Conservation (phyloP, 2,888 invertebrate genomes). For the Hyppa rectilinea region DNA sequence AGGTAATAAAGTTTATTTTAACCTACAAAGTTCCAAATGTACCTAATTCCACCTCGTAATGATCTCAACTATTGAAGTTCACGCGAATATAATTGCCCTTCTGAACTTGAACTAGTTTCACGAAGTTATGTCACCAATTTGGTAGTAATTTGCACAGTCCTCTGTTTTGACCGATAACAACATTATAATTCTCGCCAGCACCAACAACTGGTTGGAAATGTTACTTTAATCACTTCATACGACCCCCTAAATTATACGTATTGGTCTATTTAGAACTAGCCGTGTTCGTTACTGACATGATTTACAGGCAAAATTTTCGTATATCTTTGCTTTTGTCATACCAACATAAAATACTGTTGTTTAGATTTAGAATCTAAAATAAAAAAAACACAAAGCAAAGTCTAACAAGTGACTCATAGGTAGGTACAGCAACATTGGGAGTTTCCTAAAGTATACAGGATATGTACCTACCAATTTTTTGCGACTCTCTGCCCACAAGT, state of each 20-base stretch:
- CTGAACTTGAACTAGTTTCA: slow-evolving; percentile 56
- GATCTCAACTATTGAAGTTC: slow-evolving; percentile 48
- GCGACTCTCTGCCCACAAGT: neutral
- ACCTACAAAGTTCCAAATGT: slow-evolving; percentile 27
- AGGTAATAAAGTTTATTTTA: slow-evolving; percentile 8
- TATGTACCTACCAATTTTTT: neutral
- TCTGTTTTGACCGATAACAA: slow-evolving; percentile 82
- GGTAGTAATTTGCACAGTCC: slow-evolving; percentile 62
- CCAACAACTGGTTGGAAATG: slow-evolving; percentile 83
- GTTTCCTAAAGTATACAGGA: neutral
- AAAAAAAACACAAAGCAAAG: neutral
- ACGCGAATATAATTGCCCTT: slow-evolving; percentile 52
- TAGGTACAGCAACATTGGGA: neutral
- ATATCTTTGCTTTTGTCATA: slow-evolving; percentile 57
- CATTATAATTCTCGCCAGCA: slow-evolving; percentile 83
- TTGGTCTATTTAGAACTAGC: slow-evolving; percentile 80
- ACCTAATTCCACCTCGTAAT: slow-evolving; percentile 49
- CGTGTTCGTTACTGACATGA: slow-evolving; percentile 78
- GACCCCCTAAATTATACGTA: slow-evolving; percentile 82
- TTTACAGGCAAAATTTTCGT: slow-evolving; percentile 78
- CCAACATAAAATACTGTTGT: slow-evolving; percentile 22
- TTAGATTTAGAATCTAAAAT: slow-evolving; percentile 21
- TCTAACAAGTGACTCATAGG: neutral
- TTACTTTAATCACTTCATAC: slow-evolving; percentile 89
- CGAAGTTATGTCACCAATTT: slow-evolving; percentile 60